These are phyloP conservation scores for Spermophilus dauricus DNA, from an alignment of 2,113 vertebrate genomes.

Conservation along the genomic window DNA sequence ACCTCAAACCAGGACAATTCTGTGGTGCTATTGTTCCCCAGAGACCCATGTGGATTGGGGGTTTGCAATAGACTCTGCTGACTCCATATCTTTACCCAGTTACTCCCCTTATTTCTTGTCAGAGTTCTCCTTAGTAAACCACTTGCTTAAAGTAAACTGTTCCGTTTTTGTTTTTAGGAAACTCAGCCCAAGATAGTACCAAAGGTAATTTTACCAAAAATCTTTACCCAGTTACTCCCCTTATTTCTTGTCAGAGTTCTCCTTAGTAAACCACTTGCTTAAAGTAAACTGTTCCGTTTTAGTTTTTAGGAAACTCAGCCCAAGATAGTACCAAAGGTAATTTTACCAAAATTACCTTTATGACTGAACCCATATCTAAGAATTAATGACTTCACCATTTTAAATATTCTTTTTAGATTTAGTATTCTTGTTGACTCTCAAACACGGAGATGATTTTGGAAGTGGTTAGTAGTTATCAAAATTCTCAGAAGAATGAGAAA, in stretches of 20 bases:
- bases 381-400: not conserved
- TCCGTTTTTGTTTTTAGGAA: not conserved
- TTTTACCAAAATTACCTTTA: not conserved
- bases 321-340: not conserved
- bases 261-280: not conserved
- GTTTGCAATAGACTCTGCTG: too few relatives aligned
- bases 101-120: not conserved
- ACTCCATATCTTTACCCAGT: not conserved
- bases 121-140: not conserved
- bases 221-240: not conserved
- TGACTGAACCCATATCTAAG: not conserved
- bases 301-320: not conserved
- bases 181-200: not conserved
- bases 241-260: not conserved
- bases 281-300: not conserved
- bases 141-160: not conserved
- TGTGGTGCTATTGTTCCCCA: not conserved
- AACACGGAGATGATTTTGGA: slow-evolving; percentile 24
- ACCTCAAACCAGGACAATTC: not conserved
- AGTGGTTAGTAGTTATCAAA: not conserved
- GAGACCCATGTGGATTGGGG: not conserved
- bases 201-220: not conserved
- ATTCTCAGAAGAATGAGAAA: not conserved
- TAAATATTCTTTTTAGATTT: not conserved
- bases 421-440: not conserved